phyloP scores from a whole-genome alignment of 2,797 vertebrate species.

The Acestrorhynchus altus region DNA sequence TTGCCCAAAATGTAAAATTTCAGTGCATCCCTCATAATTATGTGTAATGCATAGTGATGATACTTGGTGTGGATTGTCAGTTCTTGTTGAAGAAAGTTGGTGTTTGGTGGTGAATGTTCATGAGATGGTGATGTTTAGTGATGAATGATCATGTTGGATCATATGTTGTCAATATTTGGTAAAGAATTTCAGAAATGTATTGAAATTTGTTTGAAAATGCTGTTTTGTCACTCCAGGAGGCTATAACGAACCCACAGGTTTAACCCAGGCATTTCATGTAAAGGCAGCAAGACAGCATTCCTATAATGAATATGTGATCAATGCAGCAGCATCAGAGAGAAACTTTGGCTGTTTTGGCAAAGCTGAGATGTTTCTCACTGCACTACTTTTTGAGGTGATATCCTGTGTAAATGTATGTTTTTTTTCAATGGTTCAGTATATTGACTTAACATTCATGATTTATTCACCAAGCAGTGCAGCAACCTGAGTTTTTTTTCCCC shows the following conservation, averaged over 20 bases:
- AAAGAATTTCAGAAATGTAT: too few species aligned
- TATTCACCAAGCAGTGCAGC: conserved; percentile 47
- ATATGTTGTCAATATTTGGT: too few species aligned
- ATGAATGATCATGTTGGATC: too few species aligned
- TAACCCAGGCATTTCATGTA: neutral
- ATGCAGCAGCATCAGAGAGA: neutral
- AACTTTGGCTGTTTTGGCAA: neutral
- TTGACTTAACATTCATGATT: conserved; percentile 43
- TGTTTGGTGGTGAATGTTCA: conserved; percentile 21
- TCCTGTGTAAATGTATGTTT: conserved; percentile 15
- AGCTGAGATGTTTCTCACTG: neutral
- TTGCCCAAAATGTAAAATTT: too few species aligned
- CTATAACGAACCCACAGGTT: neutral
- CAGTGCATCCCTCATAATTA: too few species aligned
- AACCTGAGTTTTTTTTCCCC: conserved; percentile 37
- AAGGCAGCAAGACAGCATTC: neutral
- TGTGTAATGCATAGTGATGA: neutral
- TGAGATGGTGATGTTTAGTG: neutral
- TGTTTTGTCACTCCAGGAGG: neutral
- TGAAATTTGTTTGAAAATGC: too few species aligned
- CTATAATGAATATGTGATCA: neutral
- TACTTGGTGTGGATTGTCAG: too few species aligned
- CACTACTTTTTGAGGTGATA: conserved; percentile 21
- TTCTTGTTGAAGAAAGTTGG: neutral
- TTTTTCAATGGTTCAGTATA: conserved; percentile 19